Base-by-base conservation (phyloP, 2,888 invertebrate species). In the Xanthorhoe designata region DNA sequence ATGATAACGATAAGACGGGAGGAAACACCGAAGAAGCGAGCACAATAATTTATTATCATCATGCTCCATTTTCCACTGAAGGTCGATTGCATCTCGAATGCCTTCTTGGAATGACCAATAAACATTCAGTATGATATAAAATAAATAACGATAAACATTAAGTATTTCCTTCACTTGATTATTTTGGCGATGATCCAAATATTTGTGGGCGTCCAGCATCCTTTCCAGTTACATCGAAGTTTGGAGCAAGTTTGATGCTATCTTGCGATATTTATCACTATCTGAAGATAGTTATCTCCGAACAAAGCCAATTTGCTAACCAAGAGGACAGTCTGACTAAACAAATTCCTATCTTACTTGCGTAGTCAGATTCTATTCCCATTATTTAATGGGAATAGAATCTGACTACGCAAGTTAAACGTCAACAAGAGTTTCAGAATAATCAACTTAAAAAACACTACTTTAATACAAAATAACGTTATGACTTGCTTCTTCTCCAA, bases 171-270 rank as follows among this genome's bases (percentile, higher is more conserved):
- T 86, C 82, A 83, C 81, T 83, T 82, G 88, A 89, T 90, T 88
- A 88, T 88, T 85, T 89, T 92, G 91, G 92, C 91, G 68, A 63
- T 66, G 72, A 77, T 85, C 92, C 90, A 92, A 86, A 76, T 75
- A 77, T 77, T 84, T 78, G 81, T 75, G 80, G 80, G 67, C 74
- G 71, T 71, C 77, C 80, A 78, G 74, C 77, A 79, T 81, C 79
- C 78, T 81, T 67, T 62, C 73, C 51, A 72, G 74, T 73, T 78
- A 76, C 76, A 79, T 78, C 76, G 76, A 75, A 76, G 76, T 83
- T 81, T 79, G 79, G 77, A 78, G 75, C 77, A 78, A 77, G 79
- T 77, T 67, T 69, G 76, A 78, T 78, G 78, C 77, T 82, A 80
- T 82, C 79, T 79, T 74, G 68, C 71, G 70, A 71, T 78, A 72